Evolutionary conservation across 2,888 invertebrate genomes (phyloP).

Genomic region (Iselma pallidipennis): DNA sequence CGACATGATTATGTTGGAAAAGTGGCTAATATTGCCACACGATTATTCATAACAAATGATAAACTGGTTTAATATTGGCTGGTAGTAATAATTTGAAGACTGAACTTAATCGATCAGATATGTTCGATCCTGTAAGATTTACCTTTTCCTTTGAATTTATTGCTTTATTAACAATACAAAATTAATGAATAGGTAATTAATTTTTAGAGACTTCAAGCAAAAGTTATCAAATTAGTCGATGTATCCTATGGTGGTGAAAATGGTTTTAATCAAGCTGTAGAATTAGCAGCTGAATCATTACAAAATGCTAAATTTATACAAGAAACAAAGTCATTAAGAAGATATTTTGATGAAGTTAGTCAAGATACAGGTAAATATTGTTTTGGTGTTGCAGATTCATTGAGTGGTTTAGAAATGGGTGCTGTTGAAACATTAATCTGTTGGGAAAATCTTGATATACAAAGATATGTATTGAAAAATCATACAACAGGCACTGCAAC

Average conservation of each 20-base stretch:
- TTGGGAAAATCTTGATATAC: constrained; percentile 99
- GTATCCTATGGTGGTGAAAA: constrained; percentile 99
- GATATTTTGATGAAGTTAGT: constrained; percentile 75
- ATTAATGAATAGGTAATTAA: constrained; percentile 4
- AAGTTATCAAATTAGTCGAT: constrained; percentile 98
- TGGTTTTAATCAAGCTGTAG: constrained; percentile 99
- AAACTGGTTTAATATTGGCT: constrained; percentile 95
- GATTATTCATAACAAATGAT: constrained; percentile 96
- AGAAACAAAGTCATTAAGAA: constrained; percentile 98
- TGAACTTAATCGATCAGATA: constrained; percentile 98
- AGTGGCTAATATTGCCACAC: constrained; percentile 96
- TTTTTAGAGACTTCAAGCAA: constrained; percentile 90
- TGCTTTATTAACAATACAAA: neutral
- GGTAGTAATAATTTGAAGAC: constrained; percentile 99
- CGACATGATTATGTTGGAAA: constrained; percentile 99
- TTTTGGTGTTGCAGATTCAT: constrained; percentile 97
- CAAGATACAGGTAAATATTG: constrained; percentile 99
- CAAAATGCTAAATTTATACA: constrained; percentile 99
- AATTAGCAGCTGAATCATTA: constrained; percentile 96
- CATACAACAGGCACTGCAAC: constrained; percentile 87
- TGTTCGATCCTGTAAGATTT: constrained; percentile 95
- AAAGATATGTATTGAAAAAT: constrained; percentile 94
- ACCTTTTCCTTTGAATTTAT: no score
- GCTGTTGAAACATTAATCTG: constrained; percentile 98
- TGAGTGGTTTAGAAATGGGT: constrained; percentile 95